A percentile compares a stretch with the other conserved stretches of the same genome.
These are phyloP conservation scores for Babyrousa celebensis DNA, from an alignment of 2,797 vertebrate genomes.

Conservation along the genomic window DNA sequence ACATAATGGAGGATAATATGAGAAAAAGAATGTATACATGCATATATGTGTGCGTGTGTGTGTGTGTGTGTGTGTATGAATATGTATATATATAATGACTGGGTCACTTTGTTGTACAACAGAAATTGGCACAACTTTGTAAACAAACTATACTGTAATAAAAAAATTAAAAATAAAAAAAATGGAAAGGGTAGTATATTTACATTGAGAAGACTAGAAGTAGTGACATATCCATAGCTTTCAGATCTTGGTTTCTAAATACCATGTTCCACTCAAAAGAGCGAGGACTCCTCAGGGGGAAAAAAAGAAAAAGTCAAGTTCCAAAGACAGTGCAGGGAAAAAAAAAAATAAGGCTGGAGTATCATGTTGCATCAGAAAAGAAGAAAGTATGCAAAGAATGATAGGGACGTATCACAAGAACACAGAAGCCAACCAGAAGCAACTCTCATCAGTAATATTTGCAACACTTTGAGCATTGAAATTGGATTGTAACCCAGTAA, in stretches of 20 bases:
- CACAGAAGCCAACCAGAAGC: neutral
- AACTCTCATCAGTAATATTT: neutral
- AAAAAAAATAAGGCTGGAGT: neutral
- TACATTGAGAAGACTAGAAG: neutral
- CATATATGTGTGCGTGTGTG: no score
- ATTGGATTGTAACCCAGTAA: neutral
- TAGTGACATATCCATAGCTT: neutral
- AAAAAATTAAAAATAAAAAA: neutral
- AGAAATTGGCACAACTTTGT: no score
- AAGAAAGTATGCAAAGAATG: neutral
- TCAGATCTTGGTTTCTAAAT: neutral
- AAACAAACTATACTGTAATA: no score
- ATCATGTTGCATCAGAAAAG: neutral
- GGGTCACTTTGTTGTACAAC: no score
- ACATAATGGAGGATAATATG: no score
- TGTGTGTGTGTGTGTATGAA: no score
- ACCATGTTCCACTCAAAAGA: neutral
- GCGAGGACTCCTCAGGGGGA: neutral
- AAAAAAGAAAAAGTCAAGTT: neutral
- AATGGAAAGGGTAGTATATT: neutral
- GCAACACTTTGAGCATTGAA: neutral
- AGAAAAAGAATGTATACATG: no score
- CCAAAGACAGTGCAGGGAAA: neutral
- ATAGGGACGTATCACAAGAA: neutral
- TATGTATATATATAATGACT: no score